Evolutionary conservation across 2,113 vertebrate species (phyloP), one percentile per base, ranked within the genome.

Genomic region (Pantherophis guttatus): DNA sequence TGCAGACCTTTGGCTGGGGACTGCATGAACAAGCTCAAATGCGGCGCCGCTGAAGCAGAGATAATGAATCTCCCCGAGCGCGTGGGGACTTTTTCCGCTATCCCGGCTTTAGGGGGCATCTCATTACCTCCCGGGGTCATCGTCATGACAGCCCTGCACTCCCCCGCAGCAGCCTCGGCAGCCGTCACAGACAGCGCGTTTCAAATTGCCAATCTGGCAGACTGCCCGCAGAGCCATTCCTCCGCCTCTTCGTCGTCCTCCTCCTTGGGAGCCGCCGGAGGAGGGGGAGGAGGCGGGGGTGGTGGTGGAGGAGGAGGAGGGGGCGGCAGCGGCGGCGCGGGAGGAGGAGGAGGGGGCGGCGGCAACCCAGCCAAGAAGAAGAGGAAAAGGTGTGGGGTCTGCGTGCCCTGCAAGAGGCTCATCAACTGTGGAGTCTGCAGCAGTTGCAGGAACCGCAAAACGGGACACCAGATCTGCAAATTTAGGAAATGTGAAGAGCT

Each of bases 401-500:
- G 99, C 97, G 98, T 99, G 95, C 99, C 99, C 98, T 99, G 99
- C 98, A 99, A 99, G 98, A 97, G 99, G 98, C 98, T 99, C 97
- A 99, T 99, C 98, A 99, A 99, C 98, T 99, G 99, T 96, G 99
- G 99, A 95, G 99, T 99, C 96, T 99, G 99, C 98, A 99, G 99
- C 98, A 99, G 99, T 97, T 99, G 99, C 98, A 98, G 99, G 98
- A 99, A 99, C 98, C 99, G 99, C 98, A 99, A 99, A 98, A 99
- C 99, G 94, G 99, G 99, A 98, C 99, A 99, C 98, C 99, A 99
- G 98, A 99, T 99, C 98, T 99, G 99, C 99, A 99, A 99, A 97
- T 99, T 99, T 98, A 99, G 99, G 98, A 99, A 99, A 98, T 99
- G 99, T 92, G 99, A 99, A 96, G 99, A 99, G 98, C 98, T 99